Evolutionary conservation across 2,797 vertebrate genomes (phyloP).

Genomic region (Brachymystax lenok): DNA sequence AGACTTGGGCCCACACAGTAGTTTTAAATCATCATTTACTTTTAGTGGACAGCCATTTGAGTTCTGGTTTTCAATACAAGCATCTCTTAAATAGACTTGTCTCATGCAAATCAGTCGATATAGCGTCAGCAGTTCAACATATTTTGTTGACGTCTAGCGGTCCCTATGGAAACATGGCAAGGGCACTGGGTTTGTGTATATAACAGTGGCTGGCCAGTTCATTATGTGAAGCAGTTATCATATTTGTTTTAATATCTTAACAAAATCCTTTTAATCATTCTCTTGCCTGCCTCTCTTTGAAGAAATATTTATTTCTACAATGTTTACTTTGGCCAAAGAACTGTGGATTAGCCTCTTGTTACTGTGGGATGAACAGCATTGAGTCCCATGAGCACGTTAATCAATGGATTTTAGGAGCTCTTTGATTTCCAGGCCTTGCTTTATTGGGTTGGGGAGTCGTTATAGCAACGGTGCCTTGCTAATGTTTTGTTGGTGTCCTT

Average conservation of each 20-base stretch:
- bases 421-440: constrained; percentile 49
- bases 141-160: constrained; percentile 65
- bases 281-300: constrained; percentile 13
- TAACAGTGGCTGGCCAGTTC: constrained; percentile 34
- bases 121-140: constrained; percentile 55
- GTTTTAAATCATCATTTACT: background rate
- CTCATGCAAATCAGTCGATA: constrained; percentile 5
- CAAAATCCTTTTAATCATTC: constrained; percentile 33
- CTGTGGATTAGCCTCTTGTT: constrained; percentile 33
- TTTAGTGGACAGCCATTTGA: background rate
- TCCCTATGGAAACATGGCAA: constrained; percentile 64
- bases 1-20: background rate
- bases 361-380: constrained; percentile 30
- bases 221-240: constrained; percentile 48
- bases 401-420: constrained; percentile 47
- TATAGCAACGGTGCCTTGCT: constrained; percentile 39
- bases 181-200: constrained; percentile 57
- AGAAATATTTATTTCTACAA: constrained; percentile 11
- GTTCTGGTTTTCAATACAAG: background rate
- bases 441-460: constrained; percentile 43
- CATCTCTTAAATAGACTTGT: background rate
- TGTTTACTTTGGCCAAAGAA: constrained; percentile 51
- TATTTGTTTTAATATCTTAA: constrained; percentile 57
- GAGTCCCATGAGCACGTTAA: constrained; percentile 31
- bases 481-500: background rate